A percentile compares a stretch with the other conserved stretches of the same genome.
Conservation (phyloP, 1,140 invertebrate genomes). For the Streblospio benedicti region DNA sequence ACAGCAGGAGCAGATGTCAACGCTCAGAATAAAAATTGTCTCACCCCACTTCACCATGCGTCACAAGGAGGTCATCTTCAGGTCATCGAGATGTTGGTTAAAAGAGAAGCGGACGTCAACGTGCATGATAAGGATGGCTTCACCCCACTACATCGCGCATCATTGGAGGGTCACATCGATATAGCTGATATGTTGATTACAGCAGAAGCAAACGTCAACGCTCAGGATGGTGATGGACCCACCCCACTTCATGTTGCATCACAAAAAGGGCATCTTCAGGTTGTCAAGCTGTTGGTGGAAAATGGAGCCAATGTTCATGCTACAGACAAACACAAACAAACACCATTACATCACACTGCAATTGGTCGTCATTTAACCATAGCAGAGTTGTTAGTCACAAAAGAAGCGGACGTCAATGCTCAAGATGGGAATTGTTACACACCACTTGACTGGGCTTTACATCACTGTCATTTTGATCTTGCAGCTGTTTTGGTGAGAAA, state of each 20-base stretch:
- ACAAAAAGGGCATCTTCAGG: not conserved
- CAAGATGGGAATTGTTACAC: constrained; percentile 1
- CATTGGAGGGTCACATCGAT: not conserved
- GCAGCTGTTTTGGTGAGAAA: not conserved
- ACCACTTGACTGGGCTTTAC: not conserved
- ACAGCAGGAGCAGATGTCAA: not conserved
- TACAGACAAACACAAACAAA: no score
- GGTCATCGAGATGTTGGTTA: constrained; percentile 10
- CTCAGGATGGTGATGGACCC: not conserved
- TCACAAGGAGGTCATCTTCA: constrained; percentile 8
- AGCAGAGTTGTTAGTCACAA: not conserved
- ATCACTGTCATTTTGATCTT: not conserved
- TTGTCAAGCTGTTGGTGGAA: not conserved
- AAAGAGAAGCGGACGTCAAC: constrained; percentile 14
- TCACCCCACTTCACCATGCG: constrained; percentile 10
- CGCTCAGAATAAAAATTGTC: not conserved
- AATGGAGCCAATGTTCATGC: not conserved
- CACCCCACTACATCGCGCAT: constrained; percentile 9
- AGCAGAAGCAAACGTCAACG: not conserved
- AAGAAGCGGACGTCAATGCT: constrained; percentile 2
- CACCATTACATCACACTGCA: no score
- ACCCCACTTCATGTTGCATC: constrained; percentile 8
- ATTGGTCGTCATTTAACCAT: no score
- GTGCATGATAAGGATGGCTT: constrained; percentile 6
- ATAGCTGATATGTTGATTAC: not conserved